Base-by-base conservation (phyloP, 2,113 vertebrate genomes). In the Scophthalmus maximus region DNA sequence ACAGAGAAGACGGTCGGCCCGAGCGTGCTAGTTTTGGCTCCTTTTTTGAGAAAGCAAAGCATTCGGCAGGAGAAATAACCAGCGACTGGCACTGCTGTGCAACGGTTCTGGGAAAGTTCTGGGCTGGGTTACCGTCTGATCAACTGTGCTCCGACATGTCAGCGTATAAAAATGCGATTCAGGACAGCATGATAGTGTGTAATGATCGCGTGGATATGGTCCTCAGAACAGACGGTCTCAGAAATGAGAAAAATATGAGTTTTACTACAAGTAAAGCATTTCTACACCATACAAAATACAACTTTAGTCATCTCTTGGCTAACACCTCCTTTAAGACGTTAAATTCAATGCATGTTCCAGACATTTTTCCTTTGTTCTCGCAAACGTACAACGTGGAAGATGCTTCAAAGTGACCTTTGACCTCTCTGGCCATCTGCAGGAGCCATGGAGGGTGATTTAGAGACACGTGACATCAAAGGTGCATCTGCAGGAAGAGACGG, bases 101-200 rank as follows among this genome's bases (percentile, higher is more conserved):
- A 76, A 66, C 74, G 78, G 60, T 75, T 83, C 80, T 82, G 82
- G 83, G 82, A 87, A 86, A 71, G 65, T 72, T 76, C 79, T 40
- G 55, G 57, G 61, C 58, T 58, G 47, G 29, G 51, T 75, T 81
- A 61, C 64, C 12, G 58, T 76, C 56, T 78, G 62, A 62, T 71
- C 58, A 40, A 61, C 32, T 20, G 82, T 17, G 47, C 76, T 52
- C 29, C 64, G 49, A 65, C 42, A 50, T n/a, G 57, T 76, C 40
- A 42, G 66, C 9, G 27, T n/a, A 23, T 79, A 32, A 58, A 74
- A 26, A 52, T 65, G 36, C 75, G 29, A n/a, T 12, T 57, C 55
- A 55, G 38, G 72, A 46, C 0, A 69, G 62, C 10, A 4, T 20
- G 23, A 40, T 56, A 20, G 34, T 27, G 17, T 18, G 15, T 27